phyloP scores from a whole-genome alignment of 2,797 vertebrate species.

The Cuculus canorus region DNA sequence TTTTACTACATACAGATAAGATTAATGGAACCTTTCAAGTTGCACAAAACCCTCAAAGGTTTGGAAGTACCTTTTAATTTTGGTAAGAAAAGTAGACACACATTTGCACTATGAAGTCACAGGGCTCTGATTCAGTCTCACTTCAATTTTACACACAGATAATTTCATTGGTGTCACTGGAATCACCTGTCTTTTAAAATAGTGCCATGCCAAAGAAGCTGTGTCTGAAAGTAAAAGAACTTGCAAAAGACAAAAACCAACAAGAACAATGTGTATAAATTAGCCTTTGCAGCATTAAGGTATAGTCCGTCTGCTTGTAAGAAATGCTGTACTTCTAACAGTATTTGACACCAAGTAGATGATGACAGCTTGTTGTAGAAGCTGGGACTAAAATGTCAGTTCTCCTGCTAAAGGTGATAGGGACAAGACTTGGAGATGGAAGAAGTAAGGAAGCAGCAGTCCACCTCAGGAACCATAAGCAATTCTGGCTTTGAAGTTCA shows the following conservation, averaged over 20 bases:
- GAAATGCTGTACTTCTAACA: neutral
- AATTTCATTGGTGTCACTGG: neutral
- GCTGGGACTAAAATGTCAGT: neutral
- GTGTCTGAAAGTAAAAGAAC: neutral
- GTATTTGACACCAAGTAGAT: neutral
- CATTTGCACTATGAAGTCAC: neutral
- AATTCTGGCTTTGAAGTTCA: neutral
- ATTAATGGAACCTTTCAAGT: slow-evolving; percentile 35
- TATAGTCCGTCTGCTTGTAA: neutral
- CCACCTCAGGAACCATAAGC: neutral
- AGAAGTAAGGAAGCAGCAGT: neutral
- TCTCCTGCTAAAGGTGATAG: neutral
- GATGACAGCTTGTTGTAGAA: neutral
- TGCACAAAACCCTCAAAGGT: slow-evolving; percentile 24
- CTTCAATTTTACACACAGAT: neutral
- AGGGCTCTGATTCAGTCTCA: neutral
- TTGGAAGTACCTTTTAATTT: slow-evolving; percentile 2
- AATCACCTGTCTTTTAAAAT: neutral
- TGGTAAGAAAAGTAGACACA: neutral
- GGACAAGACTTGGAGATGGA: neutral
- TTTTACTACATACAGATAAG: slow-evolving; percentile 64
- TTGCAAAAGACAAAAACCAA: neutral
- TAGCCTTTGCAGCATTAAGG: neutral
- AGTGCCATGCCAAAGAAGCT: neutral
- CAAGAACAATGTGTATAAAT: fast-evolving